A percentile compares a stretch with the other conserved stretches of the same genome.
phyloP scores from a whole-genome alignment of 2,888 invertebrate species.

The Agrotis segetum region DNA sequence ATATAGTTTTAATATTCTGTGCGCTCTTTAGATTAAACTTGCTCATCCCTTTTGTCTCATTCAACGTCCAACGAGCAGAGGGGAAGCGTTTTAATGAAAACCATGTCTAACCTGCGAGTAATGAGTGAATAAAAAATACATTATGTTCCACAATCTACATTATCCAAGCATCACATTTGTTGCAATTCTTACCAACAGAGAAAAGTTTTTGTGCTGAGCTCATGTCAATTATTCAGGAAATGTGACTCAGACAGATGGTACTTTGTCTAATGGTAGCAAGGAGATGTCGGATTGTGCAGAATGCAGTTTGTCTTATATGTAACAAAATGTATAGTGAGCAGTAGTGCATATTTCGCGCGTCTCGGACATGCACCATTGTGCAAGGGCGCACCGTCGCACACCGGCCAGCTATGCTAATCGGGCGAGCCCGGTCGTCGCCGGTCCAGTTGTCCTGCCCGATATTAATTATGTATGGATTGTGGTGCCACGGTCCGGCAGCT shows the following conservation, averaged over 20 bases:
- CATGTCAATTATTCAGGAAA: slow-evolving; percentile 55
- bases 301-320: slow-evolving; percentile 64
- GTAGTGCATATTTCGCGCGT: slow-evolving; percentile 62
- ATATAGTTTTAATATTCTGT: slow-evolving; percentile 71
- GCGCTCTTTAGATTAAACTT: slow-evolving; percentile 68
- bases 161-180: slow-evolving; percentile 30
- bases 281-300: slow-evolving; percentile 66
- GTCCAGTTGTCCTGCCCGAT: slow-evolving; percentile 62
- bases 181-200: slow-evolving; percentile 15
- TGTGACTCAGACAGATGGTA: slow-evolving; percentile 53
- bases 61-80: slow-evolving; percentile 49
- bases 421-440: slow-evolving; percentile 54
- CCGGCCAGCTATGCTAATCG: slow-evolving; percentile 69
- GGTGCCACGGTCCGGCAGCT: slow-evolving; percentile 58
- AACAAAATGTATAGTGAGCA: slow-evolving; percentile 56
- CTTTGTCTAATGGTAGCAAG: slow-evolving; percentile 49
- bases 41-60: slow-evolving; percentile 62
- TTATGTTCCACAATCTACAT: slow-evolving; percentile 43
- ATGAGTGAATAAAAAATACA: slow-evolving; percentile 53
- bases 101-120: slow-evolving; percentile 54
- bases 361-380: slow-evolving; percentile 58
- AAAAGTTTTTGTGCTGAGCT: slow-evolving; percentile 31
- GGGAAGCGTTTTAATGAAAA: slow-evolving; percentile 65
- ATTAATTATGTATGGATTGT: slow-evolving; percentile 77
- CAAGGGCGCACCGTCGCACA: slow-evolving; percentile 47